Base-by-base conservation (phyloP, 1,140 invertebrate genomes). In the Macrocentrus cingulum region DNA sequence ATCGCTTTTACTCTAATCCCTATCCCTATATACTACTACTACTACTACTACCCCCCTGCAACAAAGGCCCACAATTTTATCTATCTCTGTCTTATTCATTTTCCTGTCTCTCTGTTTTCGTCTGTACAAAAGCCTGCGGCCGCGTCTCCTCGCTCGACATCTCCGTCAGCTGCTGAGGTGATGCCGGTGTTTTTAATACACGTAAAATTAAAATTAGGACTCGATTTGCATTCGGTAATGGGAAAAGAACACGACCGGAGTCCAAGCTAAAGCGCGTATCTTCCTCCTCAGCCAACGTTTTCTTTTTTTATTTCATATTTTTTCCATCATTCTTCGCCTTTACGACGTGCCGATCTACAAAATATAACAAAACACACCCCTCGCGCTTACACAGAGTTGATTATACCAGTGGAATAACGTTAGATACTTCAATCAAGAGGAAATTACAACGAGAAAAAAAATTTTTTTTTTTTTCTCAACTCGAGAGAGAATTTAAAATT, bases 181-280 rank as follows among this genome's bases (percentile, higher is more conserved):
- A 71, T 69, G 69, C 62, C 64, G 67, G 68, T 66, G 68, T 76
- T 82, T 82, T 81, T 82, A 81, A 82, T 82, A 82, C 79, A 81
- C 77, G 80, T 76, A 75, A 83, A 82, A 82, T 83, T 81, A 82
- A 83, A 82, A 82, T 82, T 82, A 82, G 78, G 77, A 74, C 71
- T 77, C 75, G 74, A 82, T 83, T 83, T 83, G 81, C 82, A 83
- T 83, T 66, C 66, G 69, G 78, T 82, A 82, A 82, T 82, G 73
- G 81, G 75, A 80, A 82, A 82, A 81, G 78, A 67, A 73, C 66
- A 42, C 46, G 34, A 16, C 48, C 22, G 44, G 25, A 23, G 49
- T 51, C 49, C 32, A 36, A 51, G 49, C 32, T 19, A 18, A 34
- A 13, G 18, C 15, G n/a, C 29, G 13, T 32, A 18, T 32, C 20